These are phyloP conservation scores for Cyprinodon brontotheroides DNA, from an alignment of 2,113 vertebrate genomes.

Conservation along the genomic window DNA sequence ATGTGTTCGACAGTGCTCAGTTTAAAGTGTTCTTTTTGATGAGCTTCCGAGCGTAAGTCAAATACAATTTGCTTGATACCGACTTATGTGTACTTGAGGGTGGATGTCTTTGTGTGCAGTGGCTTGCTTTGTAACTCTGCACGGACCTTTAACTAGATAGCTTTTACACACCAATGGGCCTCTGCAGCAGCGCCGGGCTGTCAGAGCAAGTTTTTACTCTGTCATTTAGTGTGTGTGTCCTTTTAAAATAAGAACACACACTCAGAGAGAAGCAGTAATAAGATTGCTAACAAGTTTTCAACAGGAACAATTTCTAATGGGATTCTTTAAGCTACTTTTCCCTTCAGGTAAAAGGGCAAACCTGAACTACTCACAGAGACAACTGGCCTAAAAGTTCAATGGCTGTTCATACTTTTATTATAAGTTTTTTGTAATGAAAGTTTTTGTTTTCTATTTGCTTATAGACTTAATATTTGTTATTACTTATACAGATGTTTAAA, in stretches of 20 bases:
- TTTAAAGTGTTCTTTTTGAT: constrained; percentile 58
- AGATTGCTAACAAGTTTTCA: constrained; percentile 25
- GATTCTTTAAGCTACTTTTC: constrained; percentile 25
- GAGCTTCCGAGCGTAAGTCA: constrained; percentile 55
- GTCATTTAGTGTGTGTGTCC: constrained; percentile 46
- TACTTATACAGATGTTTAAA: background rate
- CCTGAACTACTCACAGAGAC: background rate
- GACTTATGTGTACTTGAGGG: constrained; percentile 43
- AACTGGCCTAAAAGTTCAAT: background rate
- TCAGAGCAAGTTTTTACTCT: constrained; percentile 59
- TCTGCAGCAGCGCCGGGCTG: constrained; percentile 42
- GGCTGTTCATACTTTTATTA: background rate
- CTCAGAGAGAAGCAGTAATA: constrained; percentile 31
- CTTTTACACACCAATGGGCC: constrained; percentile 40
- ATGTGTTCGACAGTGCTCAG: constrained; percentile 26
- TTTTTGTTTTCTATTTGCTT: background rate
- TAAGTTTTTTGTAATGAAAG: background rate
- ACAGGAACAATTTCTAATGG: constrained; percentile 5
- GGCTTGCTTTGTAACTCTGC: constrained; percentile 9
- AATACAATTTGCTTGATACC: constrained; percentile 57
- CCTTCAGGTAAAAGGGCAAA: background rate
- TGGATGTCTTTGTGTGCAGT: background rate
- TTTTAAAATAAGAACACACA: constrained; percentile 22
- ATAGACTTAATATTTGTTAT: background rate
- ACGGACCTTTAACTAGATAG: constrained; percentile 46